Evolutionary conservation across 2,888 invertebrate species (phyloP), one percentile per base, ranked within the genome.

Genomic region (Ditula angustiorana): DNA sequence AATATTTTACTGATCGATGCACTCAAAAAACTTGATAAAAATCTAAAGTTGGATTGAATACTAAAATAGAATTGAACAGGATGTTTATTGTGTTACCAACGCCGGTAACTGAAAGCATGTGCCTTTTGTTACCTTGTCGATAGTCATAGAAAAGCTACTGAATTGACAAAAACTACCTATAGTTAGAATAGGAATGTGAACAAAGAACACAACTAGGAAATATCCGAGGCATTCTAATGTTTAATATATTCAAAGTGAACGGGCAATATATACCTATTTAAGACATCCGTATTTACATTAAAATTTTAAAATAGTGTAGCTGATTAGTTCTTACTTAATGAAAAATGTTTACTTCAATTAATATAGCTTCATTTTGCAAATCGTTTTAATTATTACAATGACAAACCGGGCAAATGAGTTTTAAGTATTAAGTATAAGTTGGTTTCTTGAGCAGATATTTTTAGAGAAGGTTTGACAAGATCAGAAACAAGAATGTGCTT

Each of bases 281-380:
- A 49, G 28, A 49, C 28, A 28, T 28, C 19, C 49, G 28, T 16
- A 4, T 16, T 49, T 16, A 49, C 10, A 21, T 28, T n/a, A 46
- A 30, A 41, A 33, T 52, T 5, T n/a, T n/a, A 44, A 41, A 13
- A 58, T 67, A 90, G 13, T 37, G n/a, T n/a, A 13, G 13, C 4
- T 35, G 13, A n/a, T 2, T 35, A 10, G 13, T 13, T n/a, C 13
- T n/a, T 13, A 4, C 13, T 26, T 26, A 26, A 26, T 5, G 26
- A 26, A n/a, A n/a, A n/a, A n/a, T n/a, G n/a, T n/a, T n/a, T n/a
- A n/a, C n/a, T n/a, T n/a, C n/a, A n/a, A n/a, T n/a, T n/a, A n/a
- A n/a, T n/a, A n/a, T n/a, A n/a, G n/a, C n/a, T n/a, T n/a, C n/a
- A n/a, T n/a, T n/a, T n/a, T n/a, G n/a, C n/a, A n/a, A n/a, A n/a